Conservation (phyloP, 2,113 vertebrate species). For the Caranx ignobilis region DNA sequence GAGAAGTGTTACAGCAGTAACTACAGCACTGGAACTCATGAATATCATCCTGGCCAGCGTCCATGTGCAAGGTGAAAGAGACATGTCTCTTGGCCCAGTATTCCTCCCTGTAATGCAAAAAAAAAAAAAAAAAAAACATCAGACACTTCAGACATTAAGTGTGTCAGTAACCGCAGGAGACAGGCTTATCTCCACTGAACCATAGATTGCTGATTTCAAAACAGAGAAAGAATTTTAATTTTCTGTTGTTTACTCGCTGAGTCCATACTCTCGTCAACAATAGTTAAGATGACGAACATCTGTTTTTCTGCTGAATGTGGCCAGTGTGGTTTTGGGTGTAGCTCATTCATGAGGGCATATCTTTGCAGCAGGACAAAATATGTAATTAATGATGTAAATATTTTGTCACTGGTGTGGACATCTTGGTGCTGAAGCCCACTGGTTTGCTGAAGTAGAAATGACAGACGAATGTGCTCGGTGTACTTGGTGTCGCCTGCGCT, state of each 20-base stretch:
- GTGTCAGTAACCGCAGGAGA: conserved; percentile 53
- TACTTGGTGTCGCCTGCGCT: conserved; percentile 22
- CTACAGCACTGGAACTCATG: conserved; percentile 52
- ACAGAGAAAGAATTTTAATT: conserved; percentile 54
- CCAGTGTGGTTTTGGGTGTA: conserved; percentile 59
- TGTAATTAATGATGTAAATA: conserved; percentile 44
- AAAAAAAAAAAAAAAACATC: conserved; percentile 38
- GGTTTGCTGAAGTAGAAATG: conserved; percentile 14
- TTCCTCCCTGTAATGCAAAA: conserved; percentile 21
- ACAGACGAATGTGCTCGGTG: conserved; percentile 28
- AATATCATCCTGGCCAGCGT: conserved; percentile 68
- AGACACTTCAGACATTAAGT: conserved; percentile 36
- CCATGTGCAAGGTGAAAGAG: conserved; percentile 73
- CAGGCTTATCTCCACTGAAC: conserved; percentile 19
- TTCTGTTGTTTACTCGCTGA: conserved; percentile 50
- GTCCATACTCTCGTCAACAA: conserved; percentile 47
- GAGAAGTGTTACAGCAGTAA: conserved; percentile 19
- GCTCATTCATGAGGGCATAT: conserved; percentile 7
- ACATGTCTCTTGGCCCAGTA: conserved; percentile 50
- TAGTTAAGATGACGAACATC: conserved; percentile 44
- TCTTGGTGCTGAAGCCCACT: conserved; percentile 5
- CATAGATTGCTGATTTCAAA: conserved; percentile 55
- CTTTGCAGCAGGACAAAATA: conserved; percentile 29
- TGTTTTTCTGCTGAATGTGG: conserved; percentile 56
- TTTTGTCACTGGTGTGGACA: conserved; percentile 20